Conservation (phyloP, 1,140 invertebrate genomes). For the Musca vetustissima region DNA sequence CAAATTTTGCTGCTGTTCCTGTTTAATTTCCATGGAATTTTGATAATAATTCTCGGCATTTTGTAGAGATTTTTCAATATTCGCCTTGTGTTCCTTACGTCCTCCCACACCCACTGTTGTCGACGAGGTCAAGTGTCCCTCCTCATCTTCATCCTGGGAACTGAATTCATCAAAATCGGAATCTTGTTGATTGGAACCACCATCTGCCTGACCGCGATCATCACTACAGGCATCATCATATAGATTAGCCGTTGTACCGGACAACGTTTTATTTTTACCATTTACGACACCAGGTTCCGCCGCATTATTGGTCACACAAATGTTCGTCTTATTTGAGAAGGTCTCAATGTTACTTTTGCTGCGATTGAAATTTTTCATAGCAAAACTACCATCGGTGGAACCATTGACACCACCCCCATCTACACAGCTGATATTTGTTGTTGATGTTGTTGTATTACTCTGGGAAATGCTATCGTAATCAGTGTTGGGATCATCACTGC, state of each 20-base stretch:
- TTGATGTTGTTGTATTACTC: conserved; percentile 34
- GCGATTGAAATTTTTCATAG: conserved; percentile 42
- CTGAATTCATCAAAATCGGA: conserved; percentile 80
- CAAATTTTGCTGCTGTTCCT: not conserved
- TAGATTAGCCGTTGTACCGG: conserved; percentile 29
- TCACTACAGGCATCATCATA: conserved; percentile 56
- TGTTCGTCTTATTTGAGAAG: conserved; percentile 30
- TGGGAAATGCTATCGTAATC: conserved; percentile 40
- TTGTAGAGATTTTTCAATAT: conserved; percentile 21
- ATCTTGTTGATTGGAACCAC: conserved; percentile 79
- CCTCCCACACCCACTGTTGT: not conserved
- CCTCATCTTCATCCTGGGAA: conserved; percentile 63
- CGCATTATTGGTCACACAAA: conserved; percentile 5
- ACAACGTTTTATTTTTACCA: conserved; percentile 51
- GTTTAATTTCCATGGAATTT: conserved; percentile 54
- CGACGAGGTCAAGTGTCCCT: not conserved
- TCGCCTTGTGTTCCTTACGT: conserved; percentile 27
- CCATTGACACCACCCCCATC: conserved; percentile 1
- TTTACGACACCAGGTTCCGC: conserved; percentile 10
- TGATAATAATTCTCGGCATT: conserved; percentile 30
- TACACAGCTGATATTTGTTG: conserved; percentile 23
- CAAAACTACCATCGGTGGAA: conserved; percentile 1
- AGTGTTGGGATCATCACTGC: conserved; percentile 37
- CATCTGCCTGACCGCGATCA: conserved; percentile 80
- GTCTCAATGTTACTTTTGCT: conserved; percentile 54